Evolutionary conservation across 2,888 invertebrate species (phyloP).

Genomic region (Pyrochroa serraticornis): DNA sequence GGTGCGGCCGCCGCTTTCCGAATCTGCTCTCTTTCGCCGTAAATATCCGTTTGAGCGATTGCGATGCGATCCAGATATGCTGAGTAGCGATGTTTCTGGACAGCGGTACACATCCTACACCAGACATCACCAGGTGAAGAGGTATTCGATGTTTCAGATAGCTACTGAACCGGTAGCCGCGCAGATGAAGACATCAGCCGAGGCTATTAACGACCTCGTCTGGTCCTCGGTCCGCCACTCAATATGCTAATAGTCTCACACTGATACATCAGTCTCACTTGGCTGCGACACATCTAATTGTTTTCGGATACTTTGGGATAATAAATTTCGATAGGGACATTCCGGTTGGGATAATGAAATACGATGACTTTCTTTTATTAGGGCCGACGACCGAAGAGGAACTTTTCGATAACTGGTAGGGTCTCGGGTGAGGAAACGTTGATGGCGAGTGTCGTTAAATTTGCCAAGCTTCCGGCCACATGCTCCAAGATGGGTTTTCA

Average conservation of each 20-base stretch:
- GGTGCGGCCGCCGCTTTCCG: neutral
- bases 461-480: neutral
- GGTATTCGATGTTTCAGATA: constrained; percentile 52
- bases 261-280: constrained; percentile 37
- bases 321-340: neutral
- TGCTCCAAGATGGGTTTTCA: constrained; percentile 1
- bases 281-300: constrained; percentile 40
- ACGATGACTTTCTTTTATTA: neutral
- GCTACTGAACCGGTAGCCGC: constrained; percentile 53
- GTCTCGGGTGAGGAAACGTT: neutral
- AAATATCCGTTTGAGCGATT: constrained; percentile 33
- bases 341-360: neutral
- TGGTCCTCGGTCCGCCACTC: constrained; percentile 37
- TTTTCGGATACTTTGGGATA: constrained; percentile 17
- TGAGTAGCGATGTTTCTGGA: constrained; percentile 43
- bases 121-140: constrained; percentile 43
- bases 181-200: constrained; percentile 50
- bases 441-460: neutral
- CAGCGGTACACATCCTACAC: constrained; percentile 46
- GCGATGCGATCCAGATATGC: constrained; percentile 43
- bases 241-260: constrained; percentile 45
- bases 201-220: constrained; percentile 43
- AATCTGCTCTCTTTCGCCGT: constrained; percentile 14
- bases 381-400: neutral
- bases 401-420: neutral